phyloP scores from a whole-genome alignment of 2,113 vertebrate genomes.

The Corythaixoides concolor region DNA sequence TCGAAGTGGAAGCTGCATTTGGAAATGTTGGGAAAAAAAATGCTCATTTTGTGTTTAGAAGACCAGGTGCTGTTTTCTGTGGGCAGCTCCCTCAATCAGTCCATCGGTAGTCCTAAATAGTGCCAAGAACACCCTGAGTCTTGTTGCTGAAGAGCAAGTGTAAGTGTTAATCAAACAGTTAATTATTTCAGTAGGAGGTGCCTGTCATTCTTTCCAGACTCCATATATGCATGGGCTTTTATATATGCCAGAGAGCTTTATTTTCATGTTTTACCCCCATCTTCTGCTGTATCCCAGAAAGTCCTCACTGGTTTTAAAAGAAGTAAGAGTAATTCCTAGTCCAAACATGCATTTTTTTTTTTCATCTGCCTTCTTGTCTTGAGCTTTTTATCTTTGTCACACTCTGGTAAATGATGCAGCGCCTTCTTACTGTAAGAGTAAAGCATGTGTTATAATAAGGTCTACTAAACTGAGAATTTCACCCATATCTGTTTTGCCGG shows the following conservation, averaged over 20 bases:
- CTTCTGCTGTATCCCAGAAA: not conserved
- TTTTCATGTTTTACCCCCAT: not conserved
- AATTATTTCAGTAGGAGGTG: not conserved
- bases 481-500: not conserved
- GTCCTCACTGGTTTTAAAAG: not conserved
- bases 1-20: not conserved
- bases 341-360: not conserved
- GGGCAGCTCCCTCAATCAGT: not conserved
- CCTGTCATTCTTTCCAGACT: not conserved
- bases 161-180: not conserved
- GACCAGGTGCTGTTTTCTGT: not conserved
- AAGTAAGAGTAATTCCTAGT: not conserved
- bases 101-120: not conserved
- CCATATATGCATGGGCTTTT: not conserved
- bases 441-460: not conserved
- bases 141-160: not conserved
- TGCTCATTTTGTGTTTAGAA: not conserved
- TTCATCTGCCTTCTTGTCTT: not conserved
- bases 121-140: not conserved
- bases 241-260: not conserved
- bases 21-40: not conserved
- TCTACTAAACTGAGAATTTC: not conserved
- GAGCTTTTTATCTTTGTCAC: not conserved
- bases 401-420: not conserved
- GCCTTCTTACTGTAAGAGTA: not conserved